Percentiles rank a stretch among this genome's conserved stretches.
Evolutionary conservation across 2,797 vertebrate genomes (phyloP).

Genomic region (Onychomys torridus): DNA sequence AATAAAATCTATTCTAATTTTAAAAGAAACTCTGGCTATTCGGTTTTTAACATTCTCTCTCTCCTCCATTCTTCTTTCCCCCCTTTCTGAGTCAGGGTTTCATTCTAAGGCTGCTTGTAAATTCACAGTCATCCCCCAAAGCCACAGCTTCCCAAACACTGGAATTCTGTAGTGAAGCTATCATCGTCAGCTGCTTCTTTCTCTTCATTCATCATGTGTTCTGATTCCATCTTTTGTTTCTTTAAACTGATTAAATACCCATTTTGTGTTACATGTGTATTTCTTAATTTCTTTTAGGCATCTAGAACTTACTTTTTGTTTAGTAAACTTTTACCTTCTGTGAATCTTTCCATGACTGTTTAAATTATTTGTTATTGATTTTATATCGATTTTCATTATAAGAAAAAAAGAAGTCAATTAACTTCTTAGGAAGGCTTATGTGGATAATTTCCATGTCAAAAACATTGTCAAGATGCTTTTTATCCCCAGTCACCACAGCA

Average conservation of each 20-base stretch:
- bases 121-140: neutral
- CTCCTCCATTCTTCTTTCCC: neutral
- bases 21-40: neutral
- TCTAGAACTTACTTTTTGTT: neutral
- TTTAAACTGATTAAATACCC: neutral
- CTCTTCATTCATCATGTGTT: neutral
- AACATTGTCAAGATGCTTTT: neutral
- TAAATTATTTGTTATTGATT: neutral
- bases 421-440: neutral
- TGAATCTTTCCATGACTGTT: conserved; percentile 14
- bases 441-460: neutral
- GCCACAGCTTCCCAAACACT: neutral
- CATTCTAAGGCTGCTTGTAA: neutral
- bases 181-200: neutral
- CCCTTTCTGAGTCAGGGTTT: neutral
- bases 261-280: neutral
- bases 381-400: neutral
- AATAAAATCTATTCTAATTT: neutral
- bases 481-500: neutral
- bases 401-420: neutral
- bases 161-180: neutral
- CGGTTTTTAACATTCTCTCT: neutral
- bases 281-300: neutral
- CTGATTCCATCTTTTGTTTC: neutral
- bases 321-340: neutral